Percentiles rank a stretch among this genome's conserved stretches.
phyloP scores from a whole-genome alignment of 1,140 invertebrate species.

The Drosophila auraria region DNA sequence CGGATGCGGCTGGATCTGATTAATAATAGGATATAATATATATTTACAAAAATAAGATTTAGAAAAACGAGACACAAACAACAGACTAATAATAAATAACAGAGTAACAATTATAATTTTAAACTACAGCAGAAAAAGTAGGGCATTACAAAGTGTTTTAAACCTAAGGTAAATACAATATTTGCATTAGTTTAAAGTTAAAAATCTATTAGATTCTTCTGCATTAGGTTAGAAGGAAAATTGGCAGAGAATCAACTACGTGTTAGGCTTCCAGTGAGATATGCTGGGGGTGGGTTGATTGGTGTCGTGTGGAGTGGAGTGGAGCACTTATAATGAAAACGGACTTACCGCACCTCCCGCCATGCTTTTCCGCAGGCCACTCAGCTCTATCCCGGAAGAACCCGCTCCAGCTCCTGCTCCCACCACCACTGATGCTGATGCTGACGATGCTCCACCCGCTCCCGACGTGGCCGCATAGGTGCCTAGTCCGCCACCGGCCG shows the following conservation, averaged over 20 bases:
- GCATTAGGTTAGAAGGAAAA: slow-evolving; percentile 37
- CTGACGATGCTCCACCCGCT: slow-evolving; percentile 22
- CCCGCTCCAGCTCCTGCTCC: slow-evolving; percentile 38
- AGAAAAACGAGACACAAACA: slow-evolving; percentile 40
- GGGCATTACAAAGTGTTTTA: slow-evolving; percentile 36
- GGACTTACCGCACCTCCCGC: slow-evolving; percentile 81
- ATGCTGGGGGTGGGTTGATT: slow-evolving; percentile 53
- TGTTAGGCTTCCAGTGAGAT: slow-evolving; percentile 62
- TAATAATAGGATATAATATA: slow-evolving; percentile 36
- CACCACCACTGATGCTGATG: slow-evolving; percentile 22
- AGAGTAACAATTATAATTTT: slow-evolving; percentile 31
- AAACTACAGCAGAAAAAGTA: slow-evolving; percentile 38
- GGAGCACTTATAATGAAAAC: slow-evolving; percentile 79
- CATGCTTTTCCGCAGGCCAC: slow-evolving; percentile 73
- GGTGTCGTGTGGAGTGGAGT: slow-evolving; percentile 51
- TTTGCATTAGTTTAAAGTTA: slow-evolving; percentile 42
- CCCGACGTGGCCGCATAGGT: slow-evolving; percentile 38
- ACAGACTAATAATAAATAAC: slow-evolving; percentile 46
- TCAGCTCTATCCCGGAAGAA: slow-evolving; percentile 64
- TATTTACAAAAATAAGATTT: slow-evolving; percentile 56
- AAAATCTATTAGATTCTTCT: slow-evolving; percentile 17
- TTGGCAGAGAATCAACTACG: slow-evolving; percentile 53
- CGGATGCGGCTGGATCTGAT: slow-evolving; percentile 61
- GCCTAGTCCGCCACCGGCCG: slow-evolving; percentile 54
- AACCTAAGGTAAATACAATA: slow-evolving; percentile 36